A percentile compares a stretch with the other conserved stretches of the same genome.
Conservation (phyloP, 2,113 vertebrate species). For the Plecturocebus donacophilus region DNA sequence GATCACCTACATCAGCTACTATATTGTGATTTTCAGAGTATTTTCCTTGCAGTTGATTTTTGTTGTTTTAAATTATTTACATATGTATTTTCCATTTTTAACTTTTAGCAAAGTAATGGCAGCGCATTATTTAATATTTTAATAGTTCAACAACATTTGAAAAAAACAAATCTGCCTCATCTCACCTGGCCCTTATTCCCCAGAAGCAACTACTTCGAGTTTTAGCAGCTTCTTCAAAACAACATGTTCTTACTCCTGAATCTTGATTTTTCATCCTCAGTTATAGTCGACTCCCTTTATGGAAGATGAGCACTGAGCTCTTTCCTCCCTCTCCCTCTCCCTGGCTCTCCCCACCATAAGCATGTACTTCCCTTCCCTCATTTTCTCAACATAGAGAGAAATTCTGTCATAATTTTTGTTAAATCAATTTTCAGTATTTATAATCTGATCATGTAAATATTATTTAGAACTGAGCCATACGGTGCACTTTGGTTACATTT, state of each 20-base stretch:
- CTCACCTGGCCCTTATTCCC: background rate
- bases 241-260: background rate
- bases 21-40: background rate
- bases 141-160: background rate
- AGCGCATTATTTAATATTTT: background rate
- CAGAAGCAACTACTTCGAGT: background rate
- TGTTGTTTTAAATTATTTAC: background rate
- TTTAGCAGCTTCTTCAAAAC: background rate
- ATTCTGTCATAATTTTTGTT: background rate
- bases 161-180: background rate
- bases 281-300: background rate
- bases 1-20: background rate
- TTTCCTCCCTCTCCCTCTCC: rapidly evolving
- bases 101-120: background rate
- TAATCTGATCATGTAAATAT: background rate
- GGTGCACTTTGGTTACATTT: background rate
- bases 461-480: background rate
- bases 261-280: background rate
- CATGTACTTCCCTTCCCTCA: background rate
- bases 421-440: background rate
- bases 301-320: background rate
- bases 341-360: background rate
- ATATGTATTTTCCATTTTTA: background rate
- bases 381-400: background rate
- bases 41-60: conserved; percentile 10